A percentile compares a stretch with the other conserved stretches of the same genome.
These are phyloP conservation scores for Ormyrus pomaceus DNA, from an alignment of 2,888 invertebrate genomes.

Conservation along the genomic window DNA sequence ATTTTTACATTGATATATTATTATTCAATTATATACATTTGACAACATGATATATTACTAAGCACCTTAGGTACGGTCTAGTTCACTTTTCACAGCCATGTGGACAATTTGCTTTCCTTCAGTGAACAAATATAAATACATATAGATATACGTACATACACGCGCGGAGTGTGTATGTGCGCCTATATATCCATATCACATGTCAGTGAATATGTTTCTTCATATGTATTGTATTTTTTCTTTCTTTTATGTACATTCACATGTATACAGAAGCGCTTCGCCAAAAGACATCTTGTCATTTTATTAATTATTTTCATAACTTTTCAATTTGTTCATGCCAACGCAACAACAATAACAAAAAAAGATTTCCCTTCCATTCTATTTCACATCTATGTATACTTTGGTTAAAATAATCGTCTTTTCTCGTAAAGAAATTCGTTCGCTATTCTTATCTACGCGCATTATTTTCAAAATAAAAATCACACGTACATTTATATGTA, in stretches of 20 bases:
- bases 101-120: slow-evolving; percentile 75
- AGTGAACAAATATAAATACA: slow-evolving; percentile 70
- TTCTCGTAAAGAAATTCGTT: slow-evolving; percentile 53
- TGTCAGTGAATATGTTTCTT: slow-evolving; percentile 58
- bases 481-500: slow-evolving; percentile 37
- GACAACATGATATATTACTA: slow-evolving; percentile 69
- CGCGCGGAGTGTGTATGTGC: slow-evolving; percentile 54
- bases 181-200: slow-evolving; percentile 58
- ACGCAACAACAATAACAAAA: slow-evolving; percentile 56
- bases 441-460: slow-evolving; percentile 43
- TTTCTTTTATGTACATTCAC: slow-evolving; percentile 57
- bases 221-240: slow-evolving; percentile 51
- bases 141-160: slow-evolving; percentile 61
- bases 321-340: slow-evolving; percentile 55
- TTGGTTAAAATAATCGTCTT: slow-evolving; percentile 67
- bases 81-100: slow-evolving; percentile 77
- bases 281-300: slow-evolving; percentile 37
- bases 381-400: slow-evolving; percentile 63
- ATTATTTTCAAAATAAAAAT: slow-evolving; percentile 54
- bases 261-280: slow-evolving; percentile 55
- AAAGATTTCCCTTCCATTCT: slow-evolving; percentile 55
- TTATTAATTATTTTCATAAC: slow-evolving; percentile 42
- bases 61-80: slow-evolving; percentile 76
- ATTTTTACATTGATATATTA: slow-evolving; percentile 73
- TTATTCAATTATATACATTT: slow-evolving; percentile 74